Percentiles rank a stretch among this genome's conserved stretches.
Conservation (phyloP, 2,888 invertebrate genomes). For the Drosophila imparisetae region DNA sequence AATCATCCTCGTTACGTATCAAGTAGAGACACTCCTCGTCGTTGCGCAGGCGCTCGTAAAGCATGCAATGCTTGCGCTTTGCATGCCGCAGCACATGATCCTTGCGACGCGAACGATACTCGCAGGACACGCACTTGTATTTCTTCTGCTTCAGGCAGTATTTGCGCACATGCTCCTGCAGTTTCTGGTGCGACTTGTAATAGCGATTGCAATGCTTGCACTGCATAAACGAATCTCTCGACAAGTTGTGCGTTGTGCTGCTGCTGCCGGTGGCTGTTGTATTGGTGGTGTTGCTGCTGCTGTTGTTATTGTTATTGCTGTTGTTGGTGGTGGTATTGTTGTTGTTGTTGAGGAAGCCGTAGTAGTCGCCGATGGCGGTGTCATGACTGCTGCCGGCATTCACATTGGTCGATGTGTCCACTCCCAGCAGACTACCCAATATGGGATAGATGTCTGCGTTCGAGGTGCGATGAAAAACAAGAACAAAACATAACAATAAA, state of each 20-base stretch:
- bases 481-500: slow-evolving; percentile 54
- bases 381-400: slow-evolving; percentile 51
- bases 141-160: slow-evolving; percentile 84
- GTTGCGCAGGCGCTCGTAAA: slow-evolving; percentile 76
- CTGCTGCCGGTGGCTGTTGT: slow-evolving; percentile 8
- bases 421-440: slow-evolving; percentile 83
- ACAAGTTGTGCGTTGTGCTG: slow-evolving; percentile 31
- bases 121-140: slow-evolving; percentile 84
- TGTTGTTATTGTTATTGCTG: slow-evolving; percentile 26
- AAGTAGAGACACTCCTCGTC: slow-evolving; percentile 81
- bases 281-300: slow-evolving; percentile 21
- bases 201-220: slow-evolving; percentile 84
- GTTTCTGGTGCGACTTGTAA: slow-evolving; percentile 82
- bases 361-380: slow-evolving; percentile 62
- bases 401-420: slow-evolving; percentile 76
- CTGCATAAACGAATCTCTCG: slow-evolving; percentile 80
- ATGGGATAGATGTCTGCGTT: slow-evolving; percentile 83
- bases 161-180: slow-evolving; percentile 84
- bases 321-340: slow-evolving; percentile 46
- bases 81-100: slow-evolving; percentile 84
- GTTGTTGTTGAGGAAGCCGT: slow-evolving; percentile 69
- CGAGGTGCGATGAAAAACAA: slow-evolving; percentile 44
- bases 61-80: slow-evolving; percentile 82
- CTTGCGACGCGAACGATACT: slow-evolving; percentile 84
- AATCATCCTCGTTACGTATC: slow-evolving; percentile 82